Evolutionary conservation across 2,113 vertebrate genomes (phyloP).

Genomic region (Nestor notabilis): DNA sequence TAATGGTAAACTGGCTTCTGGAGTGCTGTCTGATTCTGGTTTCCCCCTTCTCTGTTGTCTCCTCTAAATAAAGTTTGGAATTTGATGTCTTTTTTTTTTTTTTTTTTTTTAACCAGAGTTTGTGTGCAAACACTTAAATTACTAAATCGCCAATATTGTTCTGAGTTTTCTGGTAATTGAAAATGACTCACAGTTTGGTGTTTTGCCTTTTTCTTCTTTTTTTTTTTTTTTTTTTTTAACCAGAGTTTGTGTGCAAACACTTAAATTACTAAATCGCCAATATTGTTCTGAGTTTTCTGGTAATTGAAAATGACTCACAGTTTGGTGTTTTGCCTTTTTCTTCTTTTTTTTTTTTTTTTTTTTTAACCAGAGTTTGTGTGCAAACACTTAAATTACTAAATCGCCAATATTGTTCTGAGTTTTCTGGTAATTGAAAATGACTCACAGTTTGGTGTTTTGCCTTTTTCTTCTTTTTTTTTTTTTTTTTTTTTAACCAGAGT

Average conservation of each 20-base stretch:
- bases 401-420: background rate
- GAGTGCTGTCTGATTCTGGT: background rate
- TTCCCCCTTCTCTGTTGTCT: background rate
- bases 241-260: background rate
- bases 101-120: background rate
- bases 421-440: background rate
- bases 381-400: background rate
- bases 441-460: background rate
- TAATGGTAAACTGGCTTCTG: background rate
- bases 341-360: background rate
- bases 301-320: background rate
- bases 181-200: background rate
- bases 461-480: no score
- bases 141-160: background rate
- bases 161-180: background rate
- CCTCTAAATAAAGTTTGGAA: conserved; percentile 17
- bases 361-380: background rate
- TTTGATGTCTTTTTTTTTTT: background rate
- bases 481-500: background rate
- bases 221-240: background rate
- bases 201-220: background rate
- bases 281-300: background rate
- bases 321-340: background rate
- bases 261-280: background rate
- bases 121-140: background rate